Evolutionary conservation across 2,888 invertebrate species (phyloP).

Genomic region (Phengaris alcon): DNA sequence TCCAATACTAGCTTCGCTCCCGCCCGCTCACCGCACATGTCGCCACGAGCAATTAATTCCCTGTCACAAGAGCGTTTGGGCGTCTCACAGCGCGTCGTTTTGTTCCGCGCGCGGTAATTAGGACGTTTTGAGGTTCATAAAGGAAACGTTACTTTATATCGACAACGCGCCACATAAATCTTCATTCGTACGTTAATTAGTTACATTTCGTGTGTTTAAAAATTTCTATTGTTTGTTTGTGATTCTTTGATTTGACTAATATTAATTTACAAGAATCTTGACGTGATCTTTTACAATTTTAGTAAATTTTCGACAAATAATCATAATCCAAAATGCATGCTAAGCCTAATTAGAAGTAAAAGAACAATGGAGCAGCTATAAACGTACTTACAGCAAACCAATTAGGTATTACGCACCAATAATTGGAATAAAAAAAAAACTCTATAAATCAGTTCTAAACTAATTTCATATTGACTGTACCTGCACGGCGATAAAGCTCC

Average conservation of each 20-base stretch:
- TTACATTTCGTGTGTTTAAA: constrained; percentile 42
- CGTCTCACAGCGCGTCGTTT: constrained; percentile 72
- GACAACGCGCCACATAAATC: constrained; percentile 78
- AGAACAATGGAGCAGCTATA: too few relatives aligned
- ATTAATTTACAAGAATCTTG: not conserved
- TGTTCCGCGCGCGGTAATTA: constrained; percentile 77
- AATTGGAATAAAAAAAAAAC: too few relatives aligned
- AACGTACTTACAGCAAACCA: too few relatives aligned
- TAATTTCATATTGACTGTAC: constrained; percentile 18
- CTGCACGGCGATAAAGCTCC: constrained; percentile 24
- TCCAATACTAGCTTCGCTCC: constrained; percentile 38
- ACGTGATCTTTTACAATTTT: too few relatives aligned
- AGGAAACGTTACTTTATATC: constrained; percentile 78
- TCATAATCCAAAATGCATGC: too few relatives aligned
- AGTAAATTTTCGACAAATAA: too few relatives aligned
- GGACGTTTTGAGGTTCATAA: constrained; percentile 79
- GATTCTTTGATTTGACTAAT: constrained; percentile 28
- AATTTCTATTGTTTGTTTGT: constrained; percentile 30
- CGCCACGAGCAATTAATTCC: constrained; percentile 77
- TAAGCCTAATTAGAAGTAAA: too few relatives aligned
- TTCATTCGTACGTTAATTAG: constrained; percentile 74
- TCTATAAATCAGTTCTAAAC: constrained; percentile 10
- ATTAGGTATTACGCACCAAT: too few relatives aligned
- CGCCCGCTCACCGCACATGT: constrained; percentile 59
- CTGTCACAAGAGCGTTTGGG: constrained; percentile 79